A percentile compares a stretch with the other conserved stretches of the same genome.
phyloP scores from a whole-genome alignment of 2,888 invertebrate species.

The Podabrus alpinus region DNA sequence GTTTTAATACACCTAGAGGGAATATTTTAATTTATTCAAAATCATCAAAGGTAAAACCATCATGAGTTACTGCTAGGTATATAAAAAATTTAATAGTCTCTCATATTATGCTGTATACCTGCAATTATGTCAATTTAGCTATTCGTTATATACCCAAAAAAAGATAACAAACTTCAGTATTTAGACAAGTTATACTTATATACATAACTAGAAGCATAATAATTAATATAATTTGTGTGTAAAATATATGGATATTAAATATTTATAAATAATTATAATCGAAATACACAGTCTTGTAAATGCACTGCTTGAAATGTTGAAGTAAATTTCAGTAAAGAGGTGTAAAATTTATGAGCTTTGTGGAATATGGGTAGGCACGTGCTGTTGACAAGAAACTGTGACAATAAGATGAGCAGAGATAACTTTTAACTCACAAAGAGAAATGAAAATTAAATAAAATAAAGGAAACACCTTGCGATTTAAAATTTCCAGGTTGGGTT shows the following conservation, averaged over 20 bases:
- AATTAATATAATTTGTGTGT: no score
- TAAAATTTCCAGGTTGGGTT: constrained; percentile 7
- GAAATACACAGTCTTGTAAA: not conserved
- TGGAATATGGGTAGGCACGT: constrained; percentile 27
- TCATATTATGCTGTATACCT: no score
- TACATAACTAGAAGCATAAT: no score
- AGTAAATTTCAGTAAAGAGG: constrained; percentile 19
- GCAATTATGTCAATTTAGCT: no score
- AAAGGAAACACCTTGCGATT: constrained; percentile 22
- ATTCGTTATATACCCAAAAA: no score
- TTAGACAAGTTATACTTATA: no score
- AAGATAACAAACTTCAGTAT: no score
- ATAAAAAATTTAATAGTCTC: no score
- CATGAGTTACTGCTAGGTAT: no score
- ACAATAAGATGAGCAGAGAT: constrained; percentile 19
- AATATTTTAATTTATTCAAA: no score
- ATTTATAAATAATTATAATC: not conserved
- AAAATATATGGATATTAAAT: not conserved
- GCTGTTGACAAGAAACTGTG: constrained; percentile 28
- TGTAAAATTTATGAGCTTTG: constrained; percentile 26
- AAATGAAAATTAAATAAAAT: constrained; percentile 14
- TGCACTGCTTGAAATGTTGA: not conserved
- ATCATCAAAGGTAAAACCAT: no score
- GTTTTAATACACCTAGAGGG: no score
- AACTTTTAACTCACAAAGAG: constrained; percentile 20